Evolutionary conservation across 53 echinoderm and acorn worm genomes (phyloP).

Genomic region (Hippasteria phrygiana): DNA sequence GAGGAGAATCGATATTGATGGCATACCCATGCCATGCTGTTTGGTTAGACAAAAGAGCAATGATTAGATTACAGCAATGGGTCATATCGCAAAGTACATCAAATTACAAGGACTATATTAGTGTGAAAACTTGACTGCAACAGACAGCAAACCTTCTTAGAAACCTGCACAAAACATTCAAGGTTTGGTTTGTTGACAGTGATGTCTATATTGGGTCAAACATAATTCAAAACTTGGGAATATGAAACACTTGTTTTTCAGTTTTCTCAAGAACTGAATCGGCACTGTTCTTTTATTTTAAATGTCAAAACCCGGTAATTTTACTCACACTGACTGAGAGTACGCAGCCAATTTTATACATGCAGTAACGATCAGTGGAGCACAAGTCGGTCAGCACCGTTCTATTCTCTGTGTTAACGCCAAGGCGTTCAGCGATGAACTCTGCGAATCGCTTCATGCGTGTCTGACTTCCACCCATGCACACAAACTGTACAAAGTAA

Average conservation of each 20-base stretch:
- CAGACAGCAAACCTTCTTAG: too few relatives aligned
- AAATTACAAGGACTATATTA: too few relatives aligned
- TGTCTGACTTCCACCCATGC: conserved; percentile 79
- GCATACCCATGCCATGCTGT: conserved; percentile 95
- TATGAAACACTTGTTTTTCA: too few relatives aligned
- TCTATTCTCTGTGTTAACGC: background rate
- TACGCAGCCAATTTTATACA: conserved; percentile 82
- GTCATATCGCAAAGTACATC: too few relatives aligned
- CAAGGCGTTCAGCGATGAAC: conserved; percentile 60
- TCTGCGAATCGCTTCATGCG: conserved; percentile 77
- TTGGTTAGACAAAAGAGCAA: background rate
- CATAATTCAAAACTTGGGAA: too few relatives aligned
- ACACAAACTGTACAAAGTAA: conserved; percentile 88
- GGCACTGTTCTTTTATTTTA: background rate
- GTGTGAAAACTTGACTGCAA: too few relatives aligned
- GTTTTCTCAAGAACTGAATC: too few relatives aligned
- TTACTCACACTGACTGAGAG: conserved; percentile 82
- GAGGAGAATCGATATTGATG: conserved; percentile 85
- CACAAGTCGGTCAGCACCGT: conserved; percentile 50
- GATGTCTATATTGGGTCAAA: too few relatives aligned
- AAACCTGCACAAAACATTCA: too few relatives aligned
- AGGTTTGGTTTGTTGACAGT: too few relatives aligned
- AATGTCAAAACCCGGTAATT: background rate
- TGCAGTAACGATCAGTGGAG: conserved; percentile 72
- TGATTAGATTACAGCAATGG: background rate